Percentiles rank a stretch among this genome's conserved stretches.
These are phyloP conservation scores for Platalea minor DNA, from an alignment of 2,797 vertebrate species.

Conservation along the genomic window DNA sequence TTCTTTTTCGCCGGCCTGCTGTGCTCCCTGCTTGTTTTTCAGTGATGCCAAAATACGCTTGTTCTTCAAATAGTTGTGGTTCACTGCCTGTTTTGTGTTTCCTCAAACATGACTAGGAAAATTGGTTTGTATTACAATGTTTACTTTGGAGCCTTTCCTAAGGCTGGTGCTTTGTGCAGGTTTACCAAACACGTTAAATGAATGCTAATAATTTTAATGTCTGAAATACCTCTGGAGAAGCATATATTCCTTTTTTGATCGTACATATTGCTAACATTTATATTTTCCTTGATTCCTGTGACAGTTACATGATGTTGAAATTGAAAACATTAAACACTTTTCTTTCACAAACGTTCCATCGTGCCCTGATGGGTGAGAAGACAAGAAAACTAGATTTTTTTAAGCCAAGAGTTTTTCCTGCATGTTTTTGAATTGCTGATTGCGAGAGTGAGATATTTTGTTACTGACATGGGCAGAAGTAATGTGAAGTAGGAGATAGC, in stretches of 20 bases:
- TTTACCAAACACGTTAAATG: background rate
- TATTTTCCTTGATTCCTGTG: background rate
- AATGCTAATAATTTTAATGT: background rate
- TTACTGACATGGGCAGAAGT: background rate
- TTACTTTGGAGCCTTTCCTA: slow-evolving; percentile 15
- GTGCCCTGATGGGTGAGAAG: background rate
- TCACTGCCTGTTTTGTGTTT: background rate
- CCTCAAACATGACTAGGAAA: background rate
- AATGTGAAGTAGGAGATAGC: background rate
- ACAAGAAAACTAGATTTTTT: background rate
- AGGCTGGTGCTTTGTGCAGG: background rate
- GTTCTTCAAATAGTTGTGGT: background rate
- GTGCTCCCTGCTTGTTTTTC: slow-evolving; percentile 7
- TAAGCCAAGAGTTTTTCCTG: background rate
- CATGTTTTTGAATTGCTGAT: background rate
- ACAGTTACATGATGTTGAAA: background rate
- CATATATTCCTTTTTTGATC: background rate
- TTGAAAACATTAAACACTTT: background rate
- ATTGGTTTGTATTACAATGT: background rate
- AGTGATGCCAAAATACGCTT: background rate
- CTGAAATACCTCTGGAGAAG: background rate
- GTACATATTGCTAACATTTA: background rate
- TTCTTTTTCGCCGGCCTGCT: background rate
- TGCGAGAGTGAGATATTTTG: background rate
- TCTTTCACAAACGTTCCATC: background rate